These are phyloP conservation scores for Epinephelus coioides DNA, from an alignment of 2,797 vertebrate species.

Conservation along the genomic window DNA sequence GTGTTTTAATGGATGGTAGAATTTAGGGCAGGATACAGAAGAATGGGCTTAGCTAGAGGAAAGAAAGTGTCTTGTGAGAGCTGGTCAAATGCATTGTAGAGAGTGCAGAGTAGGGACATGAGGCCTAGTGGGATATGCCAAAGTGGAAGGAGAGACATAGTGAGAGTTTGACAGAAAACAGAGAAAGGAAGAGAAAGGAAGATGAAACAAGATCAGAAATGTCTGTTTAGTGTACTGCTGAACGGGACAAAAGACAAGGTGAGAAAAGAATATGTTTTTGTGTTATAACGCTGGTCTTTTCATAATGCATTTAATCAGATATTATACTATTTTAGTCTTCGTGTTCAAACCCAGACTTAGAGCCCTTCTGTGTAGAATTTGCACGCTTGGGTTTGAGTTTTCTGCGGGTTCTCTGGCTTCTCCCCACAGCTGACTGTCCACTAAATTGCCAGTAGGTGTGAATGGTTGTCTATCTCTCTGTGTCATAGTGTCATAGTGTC, in stretches of 20 bases:
- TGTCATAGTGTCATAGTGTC: too few relatives aligned
- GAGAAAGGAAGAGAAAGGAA: constrained; percentile 24
- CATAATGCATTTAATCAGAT: not conserved
- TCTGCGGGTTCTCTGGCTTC: too few relatives aligned
- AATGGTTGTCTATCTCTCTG: too few relatives aligned
- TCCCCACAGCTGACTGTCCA: too few relatives aligned
- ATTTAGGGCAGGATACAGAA: constrained; percentile 76
- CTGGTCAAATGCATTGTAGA: constrained; percentile 63
- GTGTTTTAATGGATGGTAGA: constrained; percentile 76
- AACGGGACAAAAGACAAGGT: constrained; percentile 6
- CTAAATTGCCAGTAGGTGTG: too few relatives aligned
- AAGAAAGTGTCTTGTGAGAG: constrained; percentile 71
- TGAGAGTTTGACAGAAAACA: constrained; percentile 51
- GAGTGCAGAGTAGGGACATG: constrained; percentile 69
- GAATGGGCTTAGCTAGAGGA: constrained; percentile 63
- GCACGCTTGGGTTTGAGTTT: too few relatives aligned
- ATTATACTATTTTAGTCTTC: too few relatives aligned
- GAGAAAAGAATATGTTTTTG: not conserved
- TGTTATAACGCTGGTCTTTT: not conserved
- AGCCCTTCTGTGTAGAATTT: too few relatives aligned
- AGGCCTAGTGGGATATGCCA: constrained; percentile 72
- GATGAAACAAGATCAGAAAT: constrained; percentile 18
- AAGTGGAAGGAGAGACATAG: constrained; percentile 60
- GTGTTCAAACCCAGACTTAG: too few relatives aligned
- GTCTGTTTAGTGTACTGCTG: constrained; percentile 21